phyloP scores from a whole-genome alignment of 2,888 invertebrate species.

The Loripinus fragilis region DNA sequence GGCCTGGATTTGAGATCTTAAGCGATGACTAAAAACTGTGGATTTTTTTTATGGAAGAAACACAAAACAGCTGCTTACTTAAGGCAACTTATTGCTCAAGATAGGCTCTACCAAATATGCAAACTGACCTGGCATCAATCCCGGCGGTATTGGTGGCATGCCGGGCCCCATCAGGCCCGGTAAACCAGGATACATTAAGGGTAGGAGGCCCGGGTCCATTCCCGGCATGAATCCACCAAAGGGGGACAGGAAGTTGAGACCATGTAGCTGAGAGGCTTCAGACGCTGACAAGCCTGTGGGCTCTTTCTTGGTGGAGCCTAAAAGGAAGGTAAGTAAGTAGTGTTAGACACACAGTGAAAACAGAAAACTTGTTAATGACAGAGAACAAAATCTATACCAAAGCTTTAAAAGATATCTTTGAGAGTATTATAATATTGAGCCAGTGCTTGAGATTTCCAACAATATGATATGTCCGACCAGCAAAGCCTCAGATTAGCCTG shows the following conservation, averaged over 20 bases:
- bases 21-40: too few species aligned
- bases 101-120: not conserved
- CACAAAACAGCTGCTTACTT: too few species aligned
- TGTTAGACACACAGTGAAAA: conserved; percentile 27
- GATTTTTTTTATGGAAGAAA: too few species aligned
- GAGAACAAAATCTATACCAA: not conserved
- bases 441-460: too few species aligned
- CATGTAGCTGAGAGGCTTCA: conserved; percentile 45
- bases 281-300: conserved; percentile 31
- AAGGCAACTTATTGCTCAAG: too few species aligned
- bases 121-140: conserved; percentile 79
- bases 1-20: too few species aligned
- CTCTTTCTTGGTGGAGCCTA: conserved; percentile 55
- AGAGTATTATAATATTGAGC: too few species aligned
- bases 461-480: too few species aligned
- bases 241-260: conserved; percentile 72
- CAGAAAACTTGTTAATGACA: not conserved
- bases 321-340: conserved; percentile 44
- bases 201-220: conserved; percentile 80
- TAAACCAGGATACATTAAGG: conserved; percentile 84
- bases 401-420: not conserved
- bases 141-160: conserved; percentile 86
- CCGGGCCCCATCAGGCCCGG: conserved; percentile 83
- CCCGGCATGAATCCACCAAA: conserved; percentile 76
- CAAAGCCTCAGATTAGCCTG: too few species aligned